Conservation (phyloP, 2,888 invertebrate species). For the Nomada hirtipes region DNA sequence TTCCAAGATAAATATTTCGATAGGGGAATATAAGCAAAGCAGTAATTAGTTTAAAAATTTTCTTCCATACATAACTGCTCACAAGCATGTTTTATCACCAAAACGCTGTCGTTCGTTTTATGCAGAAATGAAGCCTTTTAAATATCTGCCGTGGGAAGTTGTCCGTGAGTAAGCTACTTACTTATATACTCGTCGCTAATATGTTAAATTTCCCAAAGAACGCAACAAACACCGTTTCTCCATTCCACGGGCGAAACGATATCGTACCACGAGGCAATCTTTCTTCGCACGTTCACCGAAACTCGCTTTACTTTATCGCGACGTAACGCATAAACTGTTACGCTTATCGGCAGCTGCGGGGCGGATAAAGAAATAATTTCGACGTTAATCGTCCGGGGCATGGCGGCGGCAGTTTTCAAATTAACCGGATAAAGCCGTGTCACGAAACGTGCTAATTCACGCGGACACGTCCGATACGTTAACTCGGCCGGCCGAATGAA, state of each 20-base stretch:
- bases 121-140: too few species aligned
- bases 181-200: too few species aligned
- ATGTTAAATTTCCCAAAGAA: neutral
- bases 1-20: neutral
- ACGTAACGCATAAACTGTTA: conserved; percentile 24
- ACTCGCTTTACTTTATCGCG: conserved; percentile 11
- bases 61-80: too few species aligned
- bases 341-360: conserved; percentile 23
- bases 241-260: neutral
- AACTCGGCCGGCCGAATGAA: conserved; percentile 59
- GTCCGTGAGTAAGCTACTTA: too few species aligned
- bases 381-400: conserved; percentile 48
- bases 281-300: neutral
- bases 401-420: conserved; percentile 58
- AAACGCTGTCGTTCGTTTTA: too few species aligned
- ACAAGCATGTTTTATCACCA: too few species aligned
- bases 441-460: conserved; percentile 66
- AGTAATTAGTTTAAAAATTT: too few species aligned
- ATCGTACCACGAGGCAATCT: neutral
- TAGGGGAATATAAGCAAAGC: too few species aligned
- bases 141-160: too few species aligned
- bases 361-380: conserved; percentile 57
- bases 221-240: neutral
- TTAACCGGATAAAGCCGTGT: conserved; percentile 65
- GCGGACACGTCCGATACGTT: conserved; percentile 67